Percentiles rank a stretch among this genome's conserved stretches.
Conservation (phyloP, 2,113 vertebrate genomes). For the Mystacornis crossleyi region DNA sequence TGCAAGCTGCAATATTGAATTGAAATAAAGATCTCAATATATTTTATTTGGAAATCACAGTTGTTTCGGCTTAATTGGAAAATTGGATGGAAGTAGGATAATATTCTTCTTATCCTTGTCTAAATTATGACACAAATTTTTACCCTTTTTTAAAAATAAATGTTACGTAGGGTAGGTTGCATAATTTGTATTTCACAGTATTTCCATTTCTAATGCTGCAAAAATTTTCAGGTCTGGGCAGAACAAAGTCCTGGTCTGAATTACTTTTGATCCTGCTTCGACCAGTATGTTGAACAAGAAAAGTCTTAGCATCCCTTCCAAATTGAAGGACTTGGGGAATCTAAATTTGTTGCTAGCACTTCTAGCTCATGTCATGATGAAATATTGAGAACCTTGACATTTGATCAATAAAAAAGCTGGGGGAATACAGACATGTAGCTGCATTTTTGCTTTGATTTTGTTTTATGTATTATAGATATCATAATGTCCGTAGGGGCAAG, state of each 20-base stretch:
- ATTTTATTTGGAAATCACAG: neutral
- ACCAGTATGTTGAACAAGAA: neutral
- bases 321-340: neutral
- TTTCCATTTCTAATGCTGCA: neutral
- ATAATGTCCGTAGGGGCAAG: neutral
- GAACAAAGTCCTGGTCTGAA: neutral
- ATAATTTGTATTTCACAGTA: neutral
- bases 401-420: neutral
- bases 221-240: neutral
- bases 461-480: neutral
- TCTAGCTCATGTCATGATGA: neutral
- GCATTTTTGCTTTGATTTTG: neutral
- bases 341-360: neutral
- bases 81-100: neutral
- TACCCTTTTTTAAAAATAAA: no score
- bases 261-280: neutral
- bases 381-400: neutral
- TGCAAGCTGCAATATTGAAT: neutral
- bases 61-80: neutral
- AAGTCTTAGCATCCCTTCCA: neutral
- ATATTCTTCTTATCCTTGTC: neutral
- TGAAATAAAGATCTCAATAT: neutral
- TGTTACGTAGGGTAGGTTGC: neutral
- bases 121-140: neutral
- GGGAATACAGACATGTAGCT: neutral